Evolutionary conservation across 2,888 invertebrate species (phyloP), one percentile per base, ranked within the genome.

Genomic region (Monochamus alternatus): DNA sequence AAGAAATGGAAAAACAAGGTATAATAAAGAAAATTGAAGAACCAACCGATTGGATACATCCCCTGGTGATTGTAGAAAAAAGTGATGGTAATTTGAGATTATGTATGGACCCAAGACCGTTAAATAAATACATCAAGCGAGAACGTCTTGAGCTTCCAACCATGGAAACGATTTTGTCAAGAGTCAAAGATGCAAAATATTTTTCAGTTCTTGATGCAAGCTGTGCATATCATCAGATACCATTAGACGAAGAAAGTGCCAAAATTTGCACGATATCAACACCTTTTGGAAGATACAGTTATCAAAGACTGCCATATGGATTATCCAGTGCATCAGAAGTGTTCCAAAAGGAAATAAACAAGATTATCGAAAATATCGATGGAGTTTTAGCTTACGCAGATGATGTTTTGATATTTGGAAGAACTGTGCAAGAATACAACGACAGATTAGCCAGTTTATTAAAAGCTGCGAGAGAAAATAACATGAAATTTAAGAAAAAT

Each of bases 71-170:
- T 5, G 64, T 65, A 31, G 30, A 51, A 44, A 63, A 71, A 31
- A 12, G 62, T 12, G 71, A 38, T 12, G 67, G 67, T 9, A 31
- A 67, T 31, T 9, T 67, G 31, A 31, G 71, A 47, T 8, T 65
- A 22, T 72, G 72, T 32, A 72, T 72, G 72, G 72, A 64, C 32
- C 72, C 72, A 12, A 63, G 72, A 47, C 72, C 72, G 8, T 65
- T 64, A 64, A 72, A 72, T 64, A 72, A 58, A 64, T 38, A 65
- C 38, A 72, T 67, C 0, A 52, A 55, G 43, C 64, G 38, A 43
- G 65, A 47, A 14, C 62, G 55, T 9, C 52, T 14, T 22, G 55
- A 58, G 43, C 38, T 67, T 31, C 67, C 67, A 52, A 67, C 67
- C 9, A 31, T 67, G 7, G 47, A 44, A 12, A 55, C 51, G 32